phyloP scores from a whole-genome alignment of 2,888 invertebrate species.

The Neoscelio sp. region DNA sequence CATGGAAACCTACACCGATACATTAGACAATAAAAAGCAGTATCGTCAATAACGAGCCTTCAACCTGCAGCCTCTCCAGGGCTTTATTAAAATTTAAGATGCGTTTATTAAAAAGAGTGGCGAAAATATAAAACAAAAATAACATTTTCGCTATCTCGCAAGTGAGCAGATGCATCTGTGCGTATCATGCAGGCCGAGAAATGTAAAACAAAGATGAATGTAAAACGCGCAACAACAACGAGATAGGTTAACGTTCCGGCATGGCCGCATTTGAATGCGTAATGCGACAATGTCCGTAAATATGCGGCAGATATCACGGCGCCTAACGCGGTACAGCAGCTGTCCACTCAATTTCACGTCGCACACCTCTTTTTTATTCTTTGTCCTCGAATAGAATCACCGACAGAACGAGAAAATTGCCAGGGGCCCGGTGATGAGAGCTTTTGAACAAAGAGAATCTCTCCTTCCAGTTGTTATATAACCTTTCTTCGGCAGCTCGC shows the following conservation, averaged over 20 bases:
- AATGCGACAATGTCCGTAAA: constrained; percentile 55
- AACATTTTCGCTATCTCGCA: neutral
- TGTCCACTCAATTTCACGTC: constrained; percentile 58
- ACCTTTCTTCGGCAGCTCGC: constrained; percentile 39
- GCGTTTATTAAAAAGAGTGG: neutral
- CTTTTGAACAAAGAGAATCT: constrained; percentile 47
- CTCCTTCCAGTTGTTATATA: constrained; percentile 35
- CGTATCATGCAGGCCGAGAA: constrained; percentile 24
- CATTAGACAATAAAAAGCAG: constrained; percentile 12
- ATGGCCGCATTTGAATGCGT: constrained; percentile 56
- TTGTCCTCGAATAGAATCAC: constrained; percentile 39
- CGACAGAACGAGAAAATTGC: constrained; percentile 48
- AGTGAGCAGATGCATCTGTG: constrained; percentile 25
- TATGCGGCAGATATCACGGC: constrained; percentile 46
- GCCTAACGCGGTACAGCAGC: constrained; percentile 26
- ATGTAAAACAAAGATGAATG: constrained; percentile 51
- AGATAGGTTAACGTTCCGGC: constrained; percentile 46
- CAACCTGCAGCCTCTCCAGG: neutral
- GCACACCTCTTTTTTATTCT: constrained; percentile 33
- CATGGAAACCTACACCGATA: neutral
- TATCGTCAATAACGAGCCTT: neutral
- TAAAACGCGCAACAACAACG: constrained; percentile 32
- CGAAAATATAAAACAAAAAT: constrained; percentile 17
- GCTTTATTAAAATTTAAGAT: constrained; percentile 23
- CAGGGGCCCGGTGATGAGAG: constrained; percentile 34